These are phyloP conservation scores for Crenichthys baileyi DNA, from an alignment of 2,797 vertebrate genomes.

Conservation along the genomic window DNA sequence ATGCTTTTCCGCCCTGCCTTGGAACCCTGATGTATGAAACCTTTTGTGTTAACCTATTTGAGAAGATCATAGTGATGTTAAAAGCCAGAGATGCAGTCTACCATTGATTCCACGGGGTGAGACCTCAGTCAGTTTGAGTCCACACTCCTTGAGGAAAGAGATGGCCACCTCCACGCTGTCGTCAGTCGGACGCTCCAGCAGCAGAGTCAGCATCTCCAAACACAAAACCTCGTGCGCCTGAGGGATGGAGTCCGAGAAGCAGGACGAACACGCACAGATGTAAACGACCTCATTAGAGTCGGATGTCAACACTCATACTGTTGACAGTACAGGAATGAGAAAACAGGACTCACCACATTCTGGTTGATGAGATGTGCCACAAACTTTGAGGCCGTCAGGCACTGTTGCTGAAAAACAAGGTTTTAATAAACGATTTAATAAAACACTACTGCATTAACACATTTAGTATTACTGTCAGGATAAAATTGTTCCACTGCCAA, in stretches of 20 bases:
- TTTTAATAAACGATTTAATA: conserved; percentile 11
- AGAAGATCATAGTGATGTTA: not conserved
- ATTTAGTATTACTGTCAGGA: not conserved
- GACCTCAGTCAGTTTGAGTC: conserved; percentile 95
- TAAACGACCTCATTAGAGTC: not conserved
- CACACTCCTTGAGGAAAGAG: conserved; percentile 95
- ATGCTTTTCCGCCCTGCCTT: not conserved
- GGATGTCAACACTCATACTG: not conserved
- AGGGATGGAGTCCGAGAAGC: not conserved
- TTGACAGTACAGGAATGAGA: not conserved
- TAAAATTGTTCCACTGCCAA: not conserved
- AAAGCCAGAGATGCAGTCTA: conserved; percentile 49
- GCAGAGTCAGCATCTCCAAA: conserved; percentile 96
- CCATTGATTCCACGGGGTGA: conserved; percentile 96
- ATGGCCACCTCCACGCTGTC: conserved; percentile 98
- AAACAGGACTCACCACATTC: conserved; percentile 89
- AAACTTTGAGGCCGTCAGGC: conserved; percentile 95
- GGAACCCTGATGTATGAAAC: not conserved
- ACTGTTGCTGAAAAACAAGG: conserved; percentile 88
- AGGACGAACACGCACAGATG: not conserved
- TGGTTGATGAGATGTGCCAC: conserved; percentile 99
- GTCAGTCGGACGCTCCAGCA: conserved; percentile 95
- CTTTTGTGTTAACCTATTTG: not conserved
- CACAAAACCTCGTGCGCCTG: conserved; percentile 97
- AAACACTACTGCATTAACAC: not conserved